Base-by-base conservation (phyloP, 2,888 invertebrate genomes). In the Aproaerema taeniolella region DNA sequence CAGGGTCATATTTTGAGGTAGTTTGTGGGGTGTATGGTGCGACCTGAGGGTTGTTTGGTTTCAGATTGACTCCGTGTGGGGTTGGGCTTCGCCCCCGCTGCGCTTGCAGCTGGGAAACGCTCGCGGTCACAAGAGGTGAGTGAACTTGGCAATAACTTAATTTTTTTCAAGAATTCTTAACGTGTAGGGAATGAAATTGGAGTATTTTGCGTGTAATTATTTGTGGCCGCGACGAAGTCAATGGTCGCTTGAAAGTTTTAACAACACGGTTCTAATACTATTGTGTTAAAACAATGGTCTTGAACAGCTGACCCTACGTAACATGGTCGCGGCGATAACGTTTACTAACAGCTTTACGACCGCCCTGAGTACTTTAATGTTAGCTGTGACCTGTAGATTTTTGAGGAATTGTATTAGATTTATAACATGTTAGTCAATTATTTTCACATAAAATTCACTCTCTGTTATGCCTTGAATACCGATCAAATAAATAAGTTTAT, bases 31-130 rank as follows among this genome's bases (percentile, higher is more conserved):
- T 35, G 39, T 46, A 44, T 54, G 48, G 45, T 52, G 44, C 58
- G 50, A 42, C 53, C 49, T 50, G 65, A 62, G 56, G 53, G 51
- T 24, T 57, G 55, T 53, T 60, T 65, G 76, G 64, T 89, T 90
- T 61, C 88, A 95, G 95, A 95, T 95, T 94, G 95, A 95, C 92
- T 92, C 94, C 87, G 94, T 94, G 94, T 95, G 95, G 95, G 95
- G 94, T 86, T 95, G 95, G 95, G 94, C 94, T 90, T 94, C 95
- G 89, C 95, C 93, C 91, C 93, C 92, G 89, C 91, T 93, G 90
- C 92, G 93, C 67, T 88, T 93, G 85, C 93, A 92, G 88, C 88
- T 91, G 89, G 89, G 90, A 72, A 89, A 90, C 81, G 88, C 89
- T 70, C 86, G 86, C 63, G 83, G 77, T 55, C 83, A 74, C 60